These are phyloP conservation scores for Hirtodrosophila confusa DNA, from an alignment of 2,888 invertebrate genomes.

Conservation along the genomic window DNA sequence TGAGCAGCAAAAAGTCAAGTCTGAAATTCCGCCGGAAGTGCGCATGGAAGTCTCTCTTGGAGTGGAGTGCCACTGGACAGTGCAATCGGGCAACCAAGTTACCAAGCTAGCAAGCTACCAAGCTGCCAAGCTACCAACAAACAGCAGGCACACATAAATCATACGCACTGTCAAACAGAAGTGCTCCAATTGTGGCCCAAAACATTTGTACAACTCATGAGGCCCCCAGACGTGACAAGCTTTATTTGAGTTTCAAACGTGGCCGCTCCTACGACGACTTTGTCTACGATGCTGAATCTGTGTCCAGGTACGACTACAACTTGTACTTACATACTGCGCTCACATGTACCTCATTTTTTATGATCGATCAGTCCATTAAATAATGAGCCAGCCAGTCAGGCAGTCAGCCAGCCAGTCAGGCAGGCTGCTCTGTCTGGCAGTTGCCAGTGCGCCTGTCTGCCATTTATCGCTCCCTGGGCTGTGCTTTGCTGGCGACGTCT, in stretches of 20 bases:
- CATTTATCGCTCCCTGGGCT: constrained; percentile 79
- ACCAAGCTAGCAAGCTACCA: neutral
- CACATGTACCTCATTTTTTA: constrained; percentile 81
- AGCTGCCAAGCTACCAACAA: constrained; percentile 19
- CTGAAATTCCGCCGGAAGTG: constrained; percentile 74
- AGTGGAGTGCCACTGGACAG: constrained; percentile 7
- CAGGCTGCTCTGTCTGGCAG: constrained; percentile 23
- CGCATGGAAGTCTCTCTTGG: constrained; percentile 51
- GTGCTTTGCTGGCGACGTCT: constrained; percentile 57
- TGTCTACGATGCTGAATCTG: constrained; percentile 25
- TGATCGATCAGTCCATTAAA: constrained; percentile 83
- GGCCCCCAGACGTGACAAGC: constrained; percentile 68
- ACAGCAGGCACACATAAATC: constrained; percentile 77
- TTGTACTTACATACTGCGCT: constrained; percentile 71
- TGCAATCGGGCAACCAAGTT: constrained; percentile 5
- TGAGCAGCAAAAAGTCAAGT: constrained; percentile 64
- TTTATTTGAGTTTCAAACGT: constrained; percentile 71
- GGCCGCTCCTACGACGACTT: constrained; percentile 64
- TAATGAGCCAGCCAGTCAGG: constrained; percentile 61
- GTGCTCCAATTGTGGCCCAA: constrained; percentile 82
- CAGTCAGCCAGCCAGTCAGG: constrained; percentile 10
- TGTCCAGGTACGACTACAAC: constrained; percentile 62
- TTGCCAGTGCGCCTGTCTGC: constrained; percentile 50
- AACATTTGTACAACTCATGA: constrained; percentile 80
- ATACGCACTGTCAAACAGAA: constrained; percentile 82